Conservation (phyloP, 1,140 invertebrate species). For the Acromyrmex echinatior region DNA sequence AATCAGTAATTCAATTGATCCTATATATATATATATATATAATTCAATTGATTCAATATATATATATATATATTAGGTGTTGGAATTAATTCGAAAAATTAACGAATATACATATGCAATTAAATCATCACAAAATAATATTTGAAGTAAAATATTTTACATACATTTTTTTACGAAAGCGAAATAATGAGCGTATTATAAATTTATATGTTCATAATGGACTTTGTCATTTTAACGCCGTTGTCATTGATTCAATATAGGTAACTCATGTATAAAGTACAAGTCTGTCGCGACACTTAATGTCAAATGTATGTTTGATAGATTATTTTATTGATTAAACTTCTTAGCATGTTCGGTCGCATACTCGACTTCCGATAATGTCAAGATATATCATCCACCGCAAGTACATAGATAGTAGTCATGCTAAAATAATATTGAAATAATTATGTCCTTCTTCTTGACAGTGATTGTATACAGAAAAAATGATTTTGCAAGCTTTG, state of each 20-base stretch:
- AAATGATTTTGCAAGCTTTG: too few relatives aligned
- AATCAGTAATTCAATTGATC: too few relatives aligned
- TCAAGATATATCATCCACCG: constrained; percentile 13
- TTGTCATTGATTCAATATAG: background rate
- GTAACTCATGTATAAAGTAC: constrained; percentile 13
- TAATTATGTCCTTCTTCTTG: background rate
- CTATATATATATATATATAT: too few relatives aligned
- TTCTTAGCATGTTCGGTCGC: constrained; percentile 50
- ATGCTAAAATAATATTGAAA: background rate
- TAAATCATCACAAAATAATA: background rate
- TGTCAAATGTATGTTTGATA: constrained; percentile 69
- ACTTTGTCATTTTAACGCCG: background rate
- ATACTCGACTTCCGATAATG: constrained; percentile 3
- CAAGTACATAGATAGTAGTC: background rate
- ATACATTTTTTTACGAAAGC: background rate
- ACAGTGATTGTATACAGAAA: background rate
- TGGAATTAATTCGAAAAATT: too few relatives aligned
- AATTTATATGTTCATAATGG: constrained; percentile 38
- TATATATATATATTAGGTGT: too few relatives aligned
- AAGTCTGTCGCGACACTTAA: constrained; percentile 56
- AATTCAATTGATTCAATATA: too few relatives aligned
- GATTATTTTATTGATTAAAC: constrained; percentile 71
- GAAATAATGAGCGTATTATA: background rate
- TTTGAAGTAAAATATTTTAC: background rate
- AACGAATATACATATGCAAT: background rate